phyloP scores from a whole-genome alignment of 2,888 invertebrate genomes.

The Macaria liturata region DNA sequence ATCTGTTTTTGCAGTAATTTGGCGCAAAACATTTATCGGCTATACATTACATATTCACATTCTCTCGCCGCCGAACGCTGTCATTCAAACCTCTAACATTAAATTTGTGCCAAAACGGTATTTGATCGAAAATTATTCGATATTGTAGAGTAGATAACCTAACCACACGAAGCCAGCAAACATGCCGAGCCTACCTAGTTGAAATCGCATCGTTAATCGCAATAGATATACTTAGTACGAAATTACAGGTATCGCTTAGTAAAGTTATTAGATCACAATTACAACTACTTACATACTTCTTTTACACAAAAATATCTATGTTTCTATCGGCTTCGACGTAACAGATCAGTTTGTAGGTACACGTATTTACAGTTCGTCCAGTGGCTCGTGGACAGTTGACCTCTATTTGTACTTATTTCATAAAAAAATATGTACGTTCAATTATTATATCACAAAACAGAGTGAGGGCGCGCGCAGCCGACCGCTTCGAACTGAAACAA shows the following conservation, averaged over 20 bases:
- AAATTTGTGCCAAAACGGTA: constrained; percentile 28
- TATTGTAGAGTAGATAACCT: constrained; percentile 36
- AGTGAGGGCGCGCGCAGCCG: constrained; percentile 64
- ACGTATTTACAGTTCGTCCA: constrained; percentile 61
- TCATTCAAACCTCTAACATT: constrained; percentile 26
- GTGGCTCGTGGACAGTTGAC: constrained; percentile 50
- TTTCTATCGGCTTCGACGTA: constrained; percentile 49
- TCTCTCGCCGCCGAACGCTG: constrained; percentile 33
- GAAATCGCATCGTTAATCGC: constrained; percentile 27
- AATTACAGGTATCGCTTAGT: constrained; percentile 27
- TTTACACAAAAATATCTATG: constrained; percentile 69
- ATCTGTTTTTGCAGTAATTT: constrained; percentile 60
- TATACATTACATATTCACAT: constrained; percentile 37
- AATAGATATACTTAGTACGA: constrained; percentile 21
- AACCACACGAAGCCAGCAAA: constrained; percentile 48
- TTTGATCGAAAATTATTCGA: constrained; percentile 30
- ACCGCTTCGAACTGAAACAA: constrained; percentile 74
- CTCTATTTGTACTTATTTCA: constrained; percentile 79
- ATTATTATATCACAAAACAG: constrained; percentile 75
- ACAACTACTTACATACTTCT: constrained; percentile 44
- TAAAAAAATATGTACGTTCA: constrained; percentile 79
- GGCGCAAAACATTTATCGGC: constrained; percentile 49
- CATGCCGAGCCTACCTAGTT: constrained; percentile 35
- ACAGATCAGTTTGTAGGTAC: constrained; percentile 44
- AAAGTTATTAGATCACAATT: constrained; percentile 49